Conservation (phyloP, 2,113 vertebrate species). For the Apodemus speciosus region DNA sequence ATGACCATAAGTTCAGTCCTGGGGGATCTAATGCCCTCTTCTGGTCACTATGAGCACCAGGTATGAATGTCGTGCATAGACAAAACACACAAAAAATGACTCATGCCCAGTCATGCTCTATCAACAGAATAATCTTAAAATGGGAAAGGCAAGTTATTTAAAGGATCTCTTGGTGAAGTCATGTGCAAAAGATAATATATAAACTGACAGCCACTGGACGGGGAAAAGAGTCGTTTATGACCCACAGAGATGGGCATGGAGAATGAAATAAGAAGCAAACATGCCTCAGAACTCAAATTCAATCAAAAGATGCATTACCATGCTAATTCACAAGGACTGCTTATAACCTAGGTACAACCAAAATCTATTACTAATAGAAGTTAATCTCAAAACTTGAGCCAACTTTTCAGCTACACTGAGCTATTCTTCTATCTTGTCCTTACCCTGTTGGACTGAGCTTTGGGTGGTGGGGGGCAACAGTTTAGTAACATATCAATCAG, state of each 20-base stretch:
- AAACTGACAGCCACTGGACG: not conserved
- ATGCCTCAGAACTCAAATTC: conserved; percentile 47
- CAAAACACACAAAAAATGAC: not conserved
- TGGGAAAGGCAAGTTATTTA: conserved; percentile 30
- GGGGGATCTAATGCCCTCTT: not conserved
- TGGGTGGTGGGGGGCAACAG: not conserved
- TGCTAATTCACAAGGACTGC: not conserved
- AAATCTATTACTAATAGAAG: not conserved
- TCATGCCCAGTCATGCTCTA: conserved; percentile 25
- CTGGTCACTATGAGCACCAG: not conserved
- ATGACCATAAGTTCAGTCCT: not conserved
- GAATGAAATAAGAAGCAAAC: conserved; percentile 51
- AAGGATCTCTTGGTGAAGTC: conserved; percentile 16
- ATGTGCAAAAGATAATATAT: not conserved
- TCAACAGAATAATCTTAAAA: conserved; percentile 39
- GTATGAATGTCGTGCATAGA: not conserved
- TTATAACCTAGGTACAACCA: not conserved
- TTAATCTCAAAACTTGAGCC: conserved; percentile 52
- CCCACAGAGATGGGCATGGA: not conserved
- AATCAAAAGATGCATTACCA: not conserved
- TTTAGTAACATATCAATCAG: conserved; percentile 34
- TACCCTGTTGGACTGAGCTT: not conserved
- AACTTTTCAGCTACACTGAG: not conserved
- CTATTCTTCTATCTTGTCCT: not conserved
- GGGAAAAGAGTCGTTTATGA: not conserved